These are phyloP conservation scores for Piaya cayana DNA, from an alignment of 2,113 vertebrate species.

Conservation along the genomic window DNA sequence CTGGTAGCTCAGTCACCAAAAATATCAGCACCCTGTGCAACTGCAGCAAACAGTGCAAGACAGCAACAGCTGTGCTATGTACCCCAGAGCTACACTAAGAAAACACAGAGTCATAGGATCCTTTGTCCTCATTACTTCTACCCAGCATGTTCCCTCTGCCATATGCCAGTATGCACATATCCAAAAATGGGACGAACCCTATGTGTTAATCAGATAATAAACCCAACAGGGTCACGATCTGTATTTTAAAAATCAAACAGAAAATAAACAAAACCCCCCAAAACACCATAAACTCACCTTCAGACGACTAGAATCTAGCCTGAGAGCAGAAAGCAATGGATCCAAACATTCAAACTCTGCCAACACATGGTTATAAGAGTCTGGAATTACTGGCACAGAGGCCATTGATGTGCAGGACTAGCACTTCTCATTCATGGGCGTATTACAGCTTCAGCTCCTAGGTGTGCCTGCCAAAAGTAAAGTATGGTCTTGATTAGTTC, in stretches of 20 bases:
- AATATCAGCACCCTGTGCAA: no score
- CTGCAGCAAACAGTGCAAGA: background rate
- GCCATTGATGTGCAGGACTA: slow-evolving; percentile 69
- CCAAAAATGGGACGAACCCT: background rate
- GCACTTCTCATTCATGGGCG: background rate
- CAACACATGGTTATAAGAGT: slow-evolving; percentile 86
- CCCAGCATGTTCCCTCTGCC: background rate
- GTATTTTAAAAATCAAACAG: background rate
- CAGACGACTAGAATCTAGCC: slow-evolving; percentile 90
- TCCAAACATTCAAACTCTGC: slow-evolving; percentile 92
- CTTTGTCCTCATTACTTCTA: background rate
- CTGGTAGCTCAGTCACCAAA: background rate
- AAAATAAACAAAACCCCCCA: no score
- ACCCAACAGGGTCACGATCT: background rate
- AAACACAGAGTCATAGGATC: background rate
- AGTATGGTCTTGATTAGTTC: background rate
- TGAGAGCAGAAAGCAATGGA: slow-evolving; percentile 88
- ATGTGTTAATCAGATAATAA: background rate
- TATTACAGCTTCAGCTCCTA: background rate
- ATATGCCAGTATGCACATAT: fast-evolving
- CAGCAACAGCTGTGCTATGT: background rate
- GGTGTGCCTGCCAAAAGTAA: background rate
- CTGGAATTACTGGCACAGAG: slow-evolving; percentile 78
- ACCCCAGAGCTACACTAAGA: background rate
- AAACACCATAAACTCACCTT: slow-evolving; percentile 78